phyloP scores from a whole-genome alignment of 2,888 invertebrate species.

The Leptopilina myrica region DNA sequence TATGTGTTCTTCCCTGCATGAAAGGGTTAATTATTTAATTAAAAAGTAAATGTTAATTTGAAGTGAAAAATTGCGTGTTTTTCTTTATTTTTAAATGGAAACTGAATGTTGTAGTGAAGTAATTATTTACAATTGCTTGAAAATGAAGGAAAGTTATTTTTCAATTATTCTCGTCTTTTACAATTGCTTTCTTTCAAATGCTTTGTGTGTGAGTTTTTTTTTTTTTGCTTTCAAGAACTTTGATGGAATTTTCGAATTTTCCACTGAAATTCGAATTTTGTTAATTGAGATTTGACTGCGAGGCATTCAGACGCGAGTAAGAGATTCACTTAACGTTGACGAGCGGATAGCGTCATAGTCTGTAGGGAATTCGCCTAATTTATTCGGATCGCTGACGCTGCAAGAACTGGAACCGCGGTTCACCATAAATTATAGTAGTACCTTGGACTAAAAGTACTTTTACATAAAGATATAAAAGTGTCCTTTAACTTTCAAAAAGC shows the following conservation, averaged over 20 bases:
- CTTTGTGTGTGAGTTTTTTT: background rate
- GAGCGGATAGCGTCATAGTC: constrained; percentile 21
- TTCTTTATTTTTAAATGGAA: no score
- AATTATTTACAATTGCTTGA: no score
- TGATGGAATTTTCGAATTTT: constrained; percentile 20
- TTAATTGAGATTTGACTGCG: constrained; percentile 33
- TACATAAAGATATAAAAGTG: constrained; percentile 26
- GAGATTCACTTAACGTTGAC: constrained; percentile 19
- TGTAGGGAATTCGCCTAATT: constrained; percentile 32
- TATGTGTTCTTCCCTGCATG: no score
- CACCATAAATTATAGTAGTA: background rate
- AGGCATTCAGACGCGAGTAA: constrained; percentile 9
- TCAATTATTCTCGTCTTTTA: background rate
- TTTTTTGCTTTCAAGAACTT: background rate
- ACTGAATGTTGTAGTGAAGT: no score
- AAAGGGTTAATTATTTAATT: no score
- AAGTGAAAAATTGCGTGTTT: no score
- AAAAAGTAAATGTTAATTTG: no score
- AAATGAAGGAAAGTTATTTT: background rate
- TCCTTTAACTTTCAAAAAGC: constrained; percentile 18
- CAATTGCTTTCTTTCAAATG: background rate
- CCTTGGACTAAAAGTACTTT: constrained; percentile 3
- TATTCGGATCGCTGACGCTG: constrained; percentile 22
- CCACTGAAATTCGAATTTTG: constrained; percentile 19
- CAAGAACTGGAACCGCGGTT: constrained; percentile 13